Conservation (phyloP, 2,113 vertebrate genomes). For the Mionectes macconnelli region DNA sequence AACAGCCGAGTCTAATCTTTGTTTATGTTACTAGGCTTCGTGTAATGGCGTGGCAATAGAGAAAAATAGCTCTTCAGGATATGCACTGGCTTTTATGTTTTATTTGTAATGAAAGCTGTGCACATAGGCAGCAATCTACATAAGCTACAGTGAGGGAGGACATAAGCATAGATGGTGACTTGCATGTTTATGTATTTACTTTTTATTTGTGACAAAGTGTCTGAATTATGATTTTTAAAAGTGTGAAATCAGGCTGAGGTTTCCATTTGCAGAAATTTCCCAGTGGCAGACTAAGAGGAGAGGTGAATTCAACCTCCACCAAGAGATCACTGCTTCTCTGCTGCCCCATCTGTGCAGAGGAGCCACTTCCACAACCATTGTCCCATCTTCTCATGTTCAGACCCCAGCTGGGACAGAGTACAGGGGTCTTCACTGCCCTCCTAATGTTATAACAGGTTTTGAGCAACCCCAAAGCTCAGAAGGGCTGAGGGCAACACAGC, state of each 20-base stretch:
- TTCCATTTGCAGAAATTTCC: neutral
- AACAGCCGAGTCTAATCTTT: constrained; percentile 60
- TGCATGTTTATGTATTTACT: constrained; percentile 45
- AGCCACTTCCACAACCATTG: neutral
- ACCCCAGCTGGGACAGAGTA: neutral
- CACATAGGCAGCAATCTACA: constrained; percentile 39
- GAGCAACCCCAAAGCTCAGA: neutral
- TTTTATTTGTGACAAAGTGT: constrained; percentile 16
- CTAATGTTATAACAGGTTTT: neutral
- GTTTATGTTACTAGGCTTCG: constrained; percentile 45
- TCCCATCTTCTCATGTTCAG: neutral
- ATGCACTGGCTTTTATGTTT: constrained; percentile 12
- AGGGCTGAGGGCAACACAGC: neutral
- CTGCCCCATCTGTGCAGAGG: neutral
- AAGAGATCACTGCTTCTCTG: constrained; percentile 3
- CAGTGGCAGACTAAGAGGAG: neutral
- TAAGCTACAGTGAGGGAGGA: constrained; percentile 48
- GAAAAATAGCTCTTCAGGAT: constrained; percentile 43
- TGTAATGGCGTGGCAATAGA: constrained; percentile 58
- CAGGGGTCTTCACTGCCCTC: neutral
- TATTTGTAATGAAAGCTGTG: constrained; percentile 60
- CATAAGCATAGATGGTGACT: constrained; percentile 19
- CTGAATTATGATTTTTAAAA: neutral
- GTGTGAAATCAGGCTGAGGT: neutral
- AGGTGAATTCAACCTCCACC: neutral